Base-by-base conservation (phyloP, 1,140 invertebrate species). In the Harlomillsia oculata region DNA sequence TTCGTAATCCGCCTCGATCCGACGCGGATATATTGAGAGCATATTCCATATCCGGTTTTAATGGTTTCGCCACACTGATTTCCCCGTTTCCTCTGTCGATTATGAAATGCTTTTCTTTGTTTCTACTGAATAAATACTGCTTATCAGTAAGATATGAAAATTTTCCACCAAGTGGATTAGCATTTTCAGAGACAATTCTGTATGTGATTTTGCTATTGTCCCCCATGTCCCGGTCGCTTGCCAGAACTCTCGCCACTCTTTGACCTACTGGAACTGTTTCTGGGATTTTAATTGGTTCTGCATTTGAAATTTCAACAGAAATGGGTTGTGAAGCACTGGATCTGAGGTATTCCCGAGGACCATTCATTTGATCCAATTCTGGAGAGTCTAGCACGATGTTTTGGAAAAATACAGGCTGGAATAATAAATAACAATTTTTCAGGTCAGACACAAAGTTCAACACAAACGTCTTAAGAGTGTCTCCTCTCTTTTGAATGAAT, bases 41-140 rank as follows among this genome's bases (percentile, higher is more conserved):
- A 62, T 91, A 85, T 66, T 87, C 81, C 0, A 78, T 80, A 67
- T 89, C 87, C 0, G 88, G 80, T 25, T 82, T 81, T 16, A 92
- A 71, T 0, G 75, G 72, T 68, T 82, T 80, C 16, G 84, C 84
- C 0, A 91, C 79, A 28, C 82, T 79, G 3, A 91, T 72, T 68
- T 89, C 84, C 0, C 86, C 86, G 32, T 76, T 78, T 53, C 75
- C 72, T 62, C 82, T 77, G 68, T 86, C 82, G 13, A 87, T 79
- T n/a, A 78, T 76, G 66, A 87, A 88, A 68, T 81, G 82, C 28
- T 59, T 61, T 49, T 79, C 75, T 53, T 77, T 78, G 1, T 55
- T 65, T 3, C 60, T 28, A 39, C 57, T 58, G 39, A 62, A 65
- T 9, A 65, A 36, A 48, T 59, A 62, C 39, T 65, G 60, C 34